Evolutionary conservation across 2,797 vertebrate species (phyloP), one percentile per base, ranked within the genome.

Genomic region (Pantherophis vulpinus): DNA sequence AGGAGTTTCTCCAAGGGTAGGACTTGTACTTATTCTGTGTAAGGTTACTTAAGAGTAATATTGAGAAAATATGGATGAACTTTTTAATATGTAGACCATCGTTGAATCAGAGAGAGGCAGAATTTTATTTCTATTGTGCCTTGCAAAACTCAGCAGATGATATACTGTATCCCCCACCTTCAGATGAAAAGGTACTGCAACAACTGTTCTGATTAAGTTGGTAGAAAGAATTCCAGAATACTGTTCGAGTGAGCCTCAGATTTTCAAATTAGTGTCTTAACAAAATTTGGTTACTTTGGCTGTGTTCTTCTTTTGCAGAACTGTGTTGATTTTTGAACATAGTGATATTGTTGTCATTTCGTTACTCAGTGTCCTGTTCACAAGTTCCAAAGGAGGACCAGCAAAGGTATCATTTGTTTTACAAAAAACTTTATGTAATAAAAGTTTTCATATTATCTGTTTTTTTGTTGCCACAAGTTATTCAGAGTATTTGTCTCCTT

Each of bases 291-390:
- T 54, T 54, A 54, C 51, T 54, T 54, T 54, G 51, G 51, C n/a
- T 56, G 3, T 56, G 6, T 47, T 55, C 16, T 92, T 13, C 92
- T 96, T 96, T 90, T 90, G 0, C 97, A 99, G 99, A 98, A 99
- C 99, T 0, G 94, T 99, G 97, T 96, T 99, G 96, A 97, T 99
- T 9, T 99, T 99, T 95, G 99, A 99, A 94, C 99, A 99, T 97
- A 99, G 98, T 94, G 99, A 99, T 90, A 97, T 99, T 93, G 98
- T 99, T 95, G 98, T 99, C 87, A 95, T 99, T 13, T 98, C 99
- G 54, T 98, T 99, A 59, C 99, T 99, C 51, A 98, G 98, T 20
- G 98, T 99, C 94, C 97, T 99, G 25, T 99, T 99, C 97, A 99
- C 98, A 56, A 98, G 97, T 96, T 99, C 99, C 63, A 98, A 98